A percentile compares a stretch with the other conserved stretches of the same genome.
Evolutionary conservation across 2,113 vertebrate genomes (phyloP).

Genomic region (Pavo muticus): DNA sequence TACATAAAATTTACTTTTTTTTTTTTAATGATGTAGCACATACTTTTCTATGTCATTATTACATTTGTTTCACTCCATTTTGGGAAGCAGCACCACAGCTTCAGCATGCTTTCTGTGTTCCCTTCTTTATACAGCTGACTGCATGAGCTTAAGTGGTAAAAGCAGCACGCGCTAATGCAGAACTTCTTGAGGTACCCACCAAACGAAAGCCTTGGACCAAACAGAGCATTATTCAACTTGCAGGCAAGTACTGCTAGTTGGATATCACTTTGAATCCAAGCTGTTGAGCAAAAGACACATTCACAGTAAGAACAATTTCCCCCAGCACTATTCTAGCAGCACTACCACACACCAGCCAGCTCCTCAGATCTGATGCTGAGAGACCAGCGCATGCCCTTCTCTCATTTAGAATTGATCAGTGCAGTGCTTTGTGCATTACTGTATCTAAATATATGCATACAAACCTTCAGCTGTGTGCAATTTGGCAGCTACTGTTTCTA

Average conservation of each 20-base stretch:
- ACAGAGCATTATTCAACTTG: neutral
- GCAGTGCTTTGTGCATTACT: conserved; percentile 52
- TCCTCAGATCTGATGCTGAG: conserved; percentile 16
- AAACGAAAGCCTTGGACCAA: neutral
- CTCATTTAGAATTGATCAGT: conserved; percentile 71
- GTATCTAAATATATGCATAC: conserved; percentile 24
- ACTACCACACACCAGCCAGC: neutral
- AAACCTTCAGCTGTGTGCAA: conserved; percentile 1
- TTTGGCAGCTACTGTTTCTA: conserved; percentile 41
- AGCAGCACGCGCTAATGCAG: rapidly evolving
- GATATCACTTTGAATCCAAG: neutral
- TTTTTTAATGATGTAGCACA: too few relatives aligned
- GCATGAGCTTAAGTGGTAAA: neutral
- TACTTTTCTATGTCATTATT: too few relatives aligned
- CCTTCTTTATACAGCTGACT: too few relatives aligned
- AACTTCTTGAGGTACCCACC: neutral
- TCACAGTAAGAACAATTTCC: neutral
- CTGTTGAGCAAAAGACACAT: neutral
- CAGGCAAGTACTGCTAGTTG: neutral
- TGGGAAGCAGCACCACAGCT: too few relatives aligned
- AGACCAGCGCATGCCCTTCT: conserved; percentile 38
- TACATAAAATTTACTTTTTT: neutral
- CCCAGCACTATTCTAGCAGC: neutral
- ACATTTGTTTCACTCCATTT: too few relatives aligned
- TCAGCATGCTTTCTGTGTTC: too few relatives aligned